Base-by-base conservation (phyloP, 2,888 invertebrate species). In the Troglohyphantes excavatus region DNA sequence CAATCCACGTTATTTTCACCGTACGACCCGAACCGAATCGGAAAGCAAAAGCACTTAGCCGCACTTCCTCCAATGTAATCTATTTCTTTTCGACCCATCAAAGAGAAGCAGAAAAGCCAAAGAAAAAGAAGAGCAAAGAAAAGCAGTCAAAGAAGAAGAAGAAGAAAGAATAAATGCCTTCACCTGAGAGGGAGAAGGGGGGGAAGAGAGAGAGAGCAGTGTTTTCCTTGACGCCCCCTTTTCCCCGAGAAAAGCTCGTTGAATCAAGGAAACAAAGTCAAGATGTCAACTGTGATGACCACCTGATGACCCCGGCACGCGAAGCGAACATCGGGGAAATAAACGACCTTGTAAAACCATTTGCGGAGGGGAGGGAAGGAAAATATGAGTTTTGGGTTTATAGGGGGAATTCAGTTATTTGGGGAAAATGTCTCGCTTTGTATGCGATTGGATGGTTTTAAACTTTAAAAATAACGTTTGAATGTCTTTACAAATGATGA, bases 261-360 rank as follows among this genome's bases (percentile, higher is more conserved):
- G 19, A 29, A 53, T 67, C 39, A 46, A 81, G 23, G 68, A 46
- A 27, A 46, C 67, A 29, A 68, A 81, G 79, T 46, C 79, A 67
- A 67, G 68, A 68, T 81, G 79, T 81, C 79, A 81, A 81, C 79
- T 81, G 27, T 19, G 29, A 68, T 81, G 79, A 81, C 67, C 68
- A 68, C 46, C 79, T 81, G 79, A 53, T 81, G 46, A 68, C 79
- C 79, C 5, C n/a, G 27, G 43, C 79, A 68, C 67, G 67, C 76
- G 63, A 78, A 63, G 17, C 39, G 26, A 39, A 78, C 76, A 78
- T 78, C n/a, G 1, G 39, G 23, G 17, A 59, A 26, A 59, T 59
- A 59, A 75, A 75, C 23, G 72, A 72, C 6, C n/a, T 59, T 21
- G 21, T 11, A 17, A 53, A n/a, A n/a, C 59, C 53, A 59, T 75